Percentiles rank a stretch among this genome's conserved stretches.
Evolutionary conservation across 1,140 invertebrate genomes (phyloP).

Genomic region (Cherax quadricarinatus): DNA sequence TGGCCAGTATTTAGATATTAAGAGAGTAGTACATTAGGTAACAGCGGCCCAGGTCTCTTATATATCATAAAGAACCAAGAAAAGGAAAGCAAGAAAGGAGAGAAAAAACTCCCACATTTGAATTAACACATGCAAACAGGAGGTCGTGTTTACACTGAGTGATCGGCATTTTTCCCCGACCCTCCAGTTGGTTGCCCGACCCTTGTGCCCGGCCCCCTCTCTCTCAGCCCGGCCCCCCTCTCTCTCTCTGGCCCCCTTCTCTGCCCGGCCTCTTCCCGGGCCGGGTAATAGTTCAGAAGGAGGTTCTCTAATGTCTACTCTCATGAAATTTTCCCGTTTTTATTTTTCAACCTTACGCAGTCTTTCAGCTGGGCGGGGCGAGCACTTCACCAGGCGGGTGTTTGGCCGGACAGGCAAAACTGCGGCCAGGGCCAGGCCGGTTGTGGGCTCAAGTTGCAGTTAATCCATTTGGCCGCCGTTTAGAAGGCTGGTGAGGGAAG

Average conservation of each 20-base stretch:
- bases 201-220: constrained; percentile 13
- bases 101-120: constrained; percentile 56
- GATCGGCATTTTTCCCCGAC: constrained; percentile 49
- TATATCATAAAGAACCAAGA: neutral
- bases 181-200: neutral
- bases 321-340: constrained; percentile 19
- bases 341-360: neutral
- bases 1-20: too few relatives aligned
- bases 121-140: constrained; percentile 68
- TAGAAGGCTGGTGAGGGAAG: neutral
- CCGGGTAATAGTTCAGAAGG: too few relatives aligned
- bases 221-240: constrained; percentile 5
- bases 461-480: neutral
- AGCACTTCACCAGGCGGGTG: neutral
- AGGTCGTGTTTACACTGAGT: constrained; percentile 54
- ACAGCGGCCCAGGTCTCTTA: too few relatives aligned
- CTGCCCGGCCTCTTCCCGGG: neutral
- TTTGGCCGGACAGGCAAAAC: neutral
- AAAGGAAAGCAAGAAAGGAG: neutral
- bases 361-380: neutral
- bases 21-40: too few relatives aligned
- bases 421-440: too few relatives aligned
- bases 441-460: neutral
- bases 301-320: constrained; percentile 2
- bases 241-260: neutral